Evolutionary conservation across 1,140 invertebrate genomes (phyloP).

Genomic region (Drosophila ercepeae): DNA sequence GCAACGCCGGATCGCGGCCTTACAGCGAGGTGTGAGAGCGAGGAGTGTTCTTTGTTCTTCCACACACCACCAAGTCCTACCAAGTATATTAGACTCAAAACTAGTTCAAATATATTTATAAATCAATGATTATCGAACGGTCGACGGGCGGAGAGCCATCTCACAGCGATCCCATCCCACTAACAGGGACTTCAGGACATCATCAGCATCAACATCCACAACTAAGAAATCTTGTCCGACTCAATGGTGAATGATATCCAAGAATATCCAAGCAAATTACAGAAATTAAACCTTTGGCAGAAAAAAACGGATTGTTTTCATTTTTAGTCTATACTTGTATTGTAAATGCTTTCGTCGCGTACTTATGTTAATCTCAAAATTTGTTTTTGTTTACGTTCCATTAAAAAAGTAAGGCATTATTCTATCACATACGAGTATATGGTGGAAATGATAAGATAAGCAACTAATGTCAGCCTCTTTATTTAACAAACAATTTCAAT

Average conservation of each 20-base stretch:
- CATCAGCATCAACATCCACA: conserved; percentile 16
- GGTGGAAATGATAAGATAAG: not conserved
- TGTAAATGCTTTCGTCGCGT: not conserved
- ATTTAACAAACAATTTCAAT: not conserved
- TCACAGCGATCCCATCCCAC: conserved; percentile 27
- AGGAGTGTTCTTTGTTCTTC: too few relatives aligned
- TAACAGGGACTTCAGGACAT: conserved; percentile 25
- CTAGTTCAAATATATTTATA: conserved; percentile 83
- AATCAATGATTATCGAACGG: conserved; percentile 61
- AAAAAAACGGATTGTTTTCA: conserved; percentile 26
- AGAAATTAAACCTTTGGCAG: conserved; percentile 55
- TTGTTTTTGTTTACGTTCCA: not conserved
- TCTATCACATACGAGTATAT: too few relatives aligned
- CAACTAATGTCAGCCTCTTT: not conserved
- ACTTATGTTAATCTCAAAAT: not conserved
- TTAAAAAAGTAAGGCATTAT: not conserved
- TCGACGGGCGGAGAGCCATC: conserved; percentile 24
- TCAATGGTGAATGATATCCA: conserved; percentile 53
- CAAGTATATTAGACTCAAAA: conserved; percentile 69
- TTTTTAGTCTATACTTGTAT: not conserved
- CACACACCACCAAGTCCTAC: conserved; percentile 39
- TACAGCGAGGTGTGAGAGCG: conserved; percentile 59
- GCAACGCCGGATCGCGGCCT: conserved; percentile 45
- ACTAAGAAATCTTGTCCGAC: conserved; percentile 26
- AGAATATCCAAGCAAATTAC: conserved; percentile 37